Evolutionary conservation across 2,113 vertebrate species (phyloP).

Genomic region (Dasyornis broadbenti): DNA sequence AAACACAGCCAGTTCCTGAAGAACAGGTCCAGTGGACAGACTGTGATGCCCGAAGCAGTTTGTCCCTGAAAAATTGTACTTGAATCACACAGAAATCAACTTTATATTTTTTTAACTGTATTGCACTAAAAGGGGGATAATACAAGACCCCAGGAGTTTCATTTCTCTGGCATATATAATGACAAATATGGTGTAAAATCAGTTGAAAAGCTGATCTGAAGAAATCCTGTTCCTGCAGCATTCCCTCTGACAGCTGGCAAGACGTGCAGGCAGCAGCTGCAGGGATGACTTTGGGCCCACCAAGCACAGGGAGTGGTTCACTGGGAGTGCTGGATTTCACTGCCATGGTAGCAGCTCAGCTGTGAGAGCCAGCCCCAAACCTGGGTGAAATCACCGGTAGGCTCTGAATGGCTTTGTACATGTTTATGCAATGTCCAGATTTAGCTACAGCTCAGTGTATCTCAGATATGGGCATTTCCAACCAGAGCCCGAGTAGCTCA

Average conservation of each 20-base stretch:
- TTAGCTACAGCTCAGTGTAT: not conserved
- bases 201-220: not conserved
- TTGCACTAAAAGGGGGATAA: constrained; percentile 33
- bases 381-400: not conserved
- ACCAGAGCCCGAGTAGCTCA: not conserved
- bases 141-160: not conserved
- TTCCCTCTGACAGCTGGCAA: not conserved
- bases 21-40: not conserved
- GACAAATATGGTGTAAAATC: not conserved
- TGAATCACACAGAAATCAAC: constrained; percentile 2
- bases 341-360: not conserved
- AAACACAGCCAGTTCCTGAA: not conserved
- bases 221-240: not conserved
- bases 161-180: not conserved
- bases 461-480: not conserved
- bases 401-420: not conserved
- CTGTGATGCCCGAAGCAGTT: not conserved
- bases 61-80: constrained; percentile 11
- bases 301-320: not conserved
- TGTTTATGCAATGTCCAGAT: not conserved
- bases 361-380: not conserved
- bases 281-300: not conserved
- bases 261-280: not conserved
- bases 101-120: not conserved
- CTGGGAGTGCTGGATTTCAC: not conserved